Base-by-base conservation (phyloP, 2,797 vertebrate genomes). In the Sebastes matsubarae region DNA sequence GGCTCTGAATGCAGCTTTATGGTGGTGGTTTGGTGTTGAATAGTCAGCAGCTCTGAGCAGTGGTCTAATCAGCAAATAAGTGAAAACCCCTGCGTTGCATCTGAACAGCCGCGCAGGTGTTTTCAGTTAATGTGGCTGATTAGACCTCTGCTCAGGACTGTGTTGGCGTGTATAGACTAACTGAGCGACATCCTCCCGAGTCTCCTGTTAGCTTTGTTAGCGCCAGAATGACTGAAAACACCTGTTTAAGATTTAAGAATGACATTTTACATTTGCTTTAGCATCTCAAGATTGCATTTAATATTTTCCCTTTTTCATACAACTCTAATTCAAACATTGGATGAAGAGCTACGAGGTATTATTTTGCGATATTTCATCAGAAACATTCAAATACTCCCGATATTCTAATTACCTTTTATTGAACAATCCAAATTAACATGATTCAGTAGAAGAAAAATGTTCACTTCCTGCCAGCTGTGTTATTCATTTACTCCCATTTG, bases 391-490 rank as follows among this genome's bases (percentile, higher is more conserved):
- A 75, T 55, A n/a, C n/a, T 50, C 11, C 11, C 16, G 9, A 55
- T 64, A 34, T 46, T 81, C 55, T 38, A 18, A 24, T 55, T 32
- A 29, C 3, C 34, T 79, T 87, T 87, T 86, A 86, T 84, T 87
- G n/a, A 4, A 67, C 5, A 70, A 63, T 59, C 8, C 54, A 34
- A 68, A 58, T 50, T 3, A 38, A 69, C 30, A 30, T 25, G 8
- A 60, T 46, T 64, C 46, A 61, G 22, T 5, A 18, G 11, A 42
- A 30, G 2, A 77, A n/a, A 54, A 54, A 16, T 8, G 10, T 69
- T 54, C 18, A 25, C 42, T 70, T 68, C 22, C 25, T 18, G 27
- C 52, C n/a, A 72, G 55, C 58, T 65, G 10, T 65, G 10, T 77
- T 42, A 52, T 32, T 16, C 6, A 1, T 34, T 24, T 8, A 32